Base-by-base conservation (phyloP, 92 coral and sea anemone species). In the Siderastrea siderea region DNA sequence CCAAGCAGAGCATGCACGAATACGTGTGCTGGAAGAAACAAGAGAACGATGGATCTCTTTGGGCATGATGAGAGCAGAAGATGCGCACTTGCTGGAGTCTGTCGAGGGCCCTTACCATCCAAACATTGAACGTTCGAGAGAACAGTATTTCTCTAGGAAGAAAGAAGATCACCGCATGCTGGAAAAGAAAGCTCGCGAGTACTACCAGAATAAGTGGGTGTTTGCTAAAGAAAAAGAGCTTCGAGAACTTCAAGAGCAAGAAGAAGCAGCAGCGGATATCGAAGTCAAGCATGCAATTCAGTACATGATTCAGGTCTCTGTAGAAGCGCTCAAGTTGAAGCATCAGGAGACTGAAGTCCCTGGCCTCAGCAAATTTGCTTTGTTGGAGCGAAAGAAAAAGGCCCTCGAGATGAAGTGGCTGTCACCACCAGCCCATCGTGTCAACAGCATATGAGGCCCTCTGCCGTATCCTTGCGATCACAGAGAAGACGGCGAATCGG, bases 51-150 rank as follows among this genome's bases (percentile, higher is more conserved):
- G 81, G 81, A 77, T 77, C 67, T 43, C 82, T 51, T 9, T 59
- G 11, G 69, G 52, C 11, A 77, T 77, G 46, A 59, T 77, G 50
- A 10, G 48, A 14, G 68, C 58, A 57, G 81, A 55, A 13, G 81
- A 77, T 19, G 69, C 52, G 19, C 69, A 58, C 26, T 44, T 77
- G 38, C 81, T 77, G 13, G 52, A 77, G 15, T 38, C 54, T 6
- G 69, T 60, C 51, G 52, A 48, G n/a, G 52, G 58, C 53, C 51
- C 69, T 2, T 59, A 59, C 53, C 70, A 60, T 47, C 68, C 67
- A 17, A 77, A 13, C 65, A 77, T 77, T 4, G 81, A 57, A 16
- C 11, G 52, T 49, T 54, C 53, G 16, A 77, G 68, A 9, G 81
- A 57, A 7, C 38, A 57, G 52, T 77, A 59, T 38, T 77, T 77